Base-by-base conservation (phyloP, 2,888 invertebrate species). In the Siphonodentalium dalli region DNA sequence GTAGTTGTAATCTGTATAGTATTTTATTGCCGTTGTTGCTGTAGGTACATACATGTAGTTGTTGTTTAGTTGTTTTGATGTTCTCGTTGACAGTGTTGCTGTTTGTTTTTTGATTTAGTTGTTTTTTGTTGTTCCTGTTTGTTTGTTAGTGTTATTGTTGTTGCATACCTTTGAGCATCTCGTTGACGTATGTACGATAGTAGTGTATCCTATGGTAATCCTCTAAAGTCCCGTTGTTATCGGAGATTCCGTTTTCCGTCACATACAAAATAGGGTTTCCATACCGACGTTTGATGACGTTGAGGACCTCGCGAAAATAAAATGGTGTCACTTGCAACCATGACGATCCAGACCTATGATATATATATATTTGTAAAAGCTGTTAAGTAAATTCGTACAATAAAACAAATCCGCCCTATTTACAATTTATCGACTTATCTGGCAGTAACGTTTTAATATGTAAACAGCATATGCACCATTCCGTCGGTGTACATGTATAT, bases 201-300 rank as follows among this genome's bases (percentile, higher is more conserved):
- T 56, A 78, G 41, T 66, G 55, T 34, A 77, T 61, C 20, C 80
- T 63, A 34, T 70, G 62, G 23, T 65, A 43, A 45, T 80, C 80
- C n/a, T 66, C 43, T 11, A 77, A 40, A 2, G 64, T 66, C 0
- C 68, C 75, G 41, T 69, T 74, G 0, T 56, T 50, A 46, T 77
- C 77, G 8, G 72, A 71, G 2, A 74, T 61, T 0, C 78, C 77
- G 46, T 77, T 78, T 51, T 79, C 79, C n/a, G 78, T 78, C 13
- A 78, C 55, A 47, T 66, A 69, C 2, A 78, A 64, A 1, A 61
- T 62, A 6, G 68, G 56, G 49, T 74, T 70, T 55, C 65, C 63
- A 55, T 75, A 77, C 33, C 63, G 46, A 33, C 60, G 52, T 27
- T 70, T 71, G 13, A 75, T 55, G 72, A 73, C 75, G 53, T 72